These are phyloP conservation scores for Coranthus polyacanthus DNA, from an alignment of 2,797 vertebrate species.

Conservation along the genomic window DNA sequence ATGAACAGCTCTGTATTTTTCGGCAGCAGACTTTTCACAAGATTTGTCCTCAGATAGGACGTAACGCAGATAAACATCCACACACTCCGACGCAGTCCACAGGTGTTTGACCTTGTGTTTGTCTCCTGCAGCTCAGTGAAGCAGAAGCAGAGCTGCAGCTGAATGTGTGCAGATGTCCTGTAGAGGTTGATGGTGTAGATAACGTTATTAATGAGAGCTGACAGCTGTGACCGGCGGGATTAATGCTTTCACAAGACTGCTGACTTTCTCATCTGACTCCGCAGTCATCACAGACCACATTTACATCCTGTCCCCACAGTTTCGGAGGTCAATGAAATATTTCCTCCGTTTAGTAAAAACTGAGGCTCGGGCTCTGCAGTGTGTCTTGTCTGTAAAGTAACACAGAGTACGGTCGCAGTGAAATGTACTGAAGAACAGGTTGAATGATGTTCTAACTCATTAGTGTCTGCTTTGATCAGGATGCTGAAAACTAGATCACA, in stretches of 20 bases:
- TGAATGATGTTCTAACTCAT: too few relatives aligned
- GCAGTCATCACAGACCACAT: slow-evolving; percentile 6
- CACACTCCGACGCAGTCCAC: background rate
- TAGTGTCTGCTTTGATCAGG: too few relatives aligned
- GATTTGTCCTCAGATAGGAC: background rate
- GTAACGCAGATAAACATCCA: background rate
- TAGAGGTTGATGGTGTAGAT: slow-evolving; percentile 45
- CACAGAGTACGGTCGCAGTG: too few relatives aligned
- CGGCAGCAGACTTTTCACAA: slow-evolving; percentile 5
- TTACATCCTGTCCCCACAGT: slow-evolving; percentile 5
- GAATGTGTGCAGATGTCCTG: slow-evolving; percentile 39
- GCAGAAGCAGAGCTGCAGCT: slow-evolving; percentile 31
- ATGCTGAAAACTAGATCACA: too few relatives aligned
- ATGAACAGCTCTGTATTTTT: background rate
- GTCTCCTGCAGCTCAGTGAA: slow-evolving; percentile 26
- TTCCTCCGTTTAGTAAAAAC: background rate
- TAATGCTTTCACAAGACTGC: slow-evolving; percentile 36
- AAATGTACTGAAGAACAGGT: too few relatives aligned
- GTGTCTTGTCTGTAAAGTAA: too few relatives aligned
- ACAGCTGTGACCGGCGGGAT: slow-evolving; percentile 47
- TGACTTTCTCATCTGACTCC: slow-evolving; percentile 17
- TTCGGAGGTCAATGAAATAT: background rate
- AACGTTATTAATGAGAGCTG: slow-evolving; percentile 47
- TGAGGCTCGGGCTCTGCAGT: too few relatives aligned
- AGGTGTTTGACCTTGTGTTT: slow-evolving; percentile 30